Conservation (phyloP, 2,113 vertebrate species). For the Varanus komodoensis region DNA sequence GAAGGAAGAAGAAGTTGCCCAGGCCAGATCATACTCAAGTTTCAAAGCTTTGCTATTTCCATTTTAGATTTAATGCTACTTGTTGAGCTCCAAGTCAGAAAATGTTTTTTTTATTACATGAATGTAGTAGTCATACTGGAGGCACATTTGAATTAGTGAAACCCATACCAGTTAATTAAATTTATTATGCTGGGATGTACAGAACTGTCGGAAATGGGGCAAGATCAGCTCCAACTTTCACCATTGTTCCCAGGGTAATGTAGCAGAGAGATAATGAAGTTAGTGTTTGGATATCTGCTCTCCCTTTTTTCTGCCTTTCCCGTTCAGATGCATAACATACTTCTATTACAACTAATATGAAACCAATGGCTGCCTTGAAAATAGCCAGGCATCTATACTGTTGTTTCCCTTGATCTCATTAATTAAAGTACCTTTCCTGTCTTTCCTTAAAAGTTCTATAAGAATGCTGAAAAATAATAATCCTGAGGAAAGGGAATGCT, state of each 20-base stretch:
- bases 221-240: neutral
- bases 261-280: neutral
- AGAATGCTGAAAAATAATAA: neutral
- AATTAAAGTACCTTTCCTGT: neutral
- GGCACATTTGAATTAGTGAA: neutral
- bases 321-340: neutral
- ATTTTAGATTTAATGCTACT: neutral
- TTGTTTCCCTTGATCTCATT: neutral
- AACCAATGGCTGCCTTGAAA: neutral
- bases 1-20: too few relatives aligned
- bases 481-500: neutral
- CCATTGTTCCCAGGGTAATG: neutral
- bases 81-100: neutral
- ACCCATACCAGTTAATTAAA: neutral
- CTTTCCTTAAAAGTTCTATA: neutral
- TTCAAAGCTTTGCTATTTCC: neutral
- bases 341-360: neutral
- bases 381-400: neutral
- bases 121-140: neutral
- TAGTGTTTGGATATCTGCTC: neutral
- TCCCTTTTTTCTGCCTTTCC: neutral
- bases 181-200: neutral
- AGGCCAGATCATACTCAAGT: constrained; percentile 15
- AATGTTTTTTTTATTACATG: neutral
- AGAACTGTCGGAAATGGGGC: neutral